Evolutionary conservation across 2,797 vertebrate genomes (phyloP).

Genomic region (Sternotherus odoratus): DNA sequence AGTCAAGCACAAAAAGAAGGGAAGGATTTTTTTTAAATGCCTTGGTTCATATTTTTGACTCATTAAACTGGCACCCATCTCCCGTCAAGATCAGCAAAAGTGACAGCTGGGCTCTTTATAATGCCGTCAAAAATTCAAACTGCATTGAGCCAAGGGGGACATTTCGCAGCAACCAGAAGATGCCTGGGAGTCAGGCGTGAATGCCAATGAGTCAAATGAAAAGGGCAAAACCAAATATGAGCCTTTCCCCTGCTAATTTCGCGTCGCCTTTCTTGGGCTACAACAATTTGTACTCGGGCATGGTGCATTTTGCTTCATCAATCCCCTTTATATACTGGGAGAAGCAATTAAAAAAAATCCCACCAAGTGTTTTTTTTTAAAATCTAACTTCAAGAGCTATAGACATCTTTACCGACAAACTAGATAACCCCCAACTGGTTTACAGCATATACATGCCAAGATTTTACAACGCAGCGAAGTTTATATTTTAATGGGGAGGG

Average conservation of each 20-base stretch:
- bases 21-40: not conserved
- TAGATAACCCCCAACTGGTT: not conserved
- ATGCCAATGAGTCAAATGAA: slow-evolving; percentile 74
- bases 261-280: not conserved
- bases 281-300: not conserved
- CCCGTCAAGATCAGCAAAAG: slow-evolving; percentile 63
- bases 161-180: slow-evolving; percentile 69
- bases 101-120: slow-evolving; percentile 76
- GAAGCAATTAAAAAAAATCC: not conserved
- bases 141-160: slow-evolving; percentile 66
- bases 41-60: slow-evolving; percentile 66
- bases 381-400: not conserved
- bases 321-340: not conserved
- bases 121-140: slow-evolving; percentile 72
- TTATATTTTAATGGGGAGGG: not conserved
- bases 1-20: slow-evolving; percentile 33
- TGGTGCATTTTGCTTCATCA: not conserved
- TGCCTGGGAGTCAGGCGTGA: slow-evolving; percentile 69
- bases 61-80: slow-evolving; percentile 66
- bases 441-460: slow-evolving; percentile 6
- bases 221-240: slow-evolving; percentile 64
- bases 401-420: slow-evolving; percentile 2
- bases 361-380: not conserved
- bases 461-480: not conserved
- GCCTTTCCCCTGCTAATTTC: slow-evolving; percentile 33